Evolutionary conservation across 2,797 vertebrate genomes (phyloP).

Genomic region (Poecile montanus): DNA sequence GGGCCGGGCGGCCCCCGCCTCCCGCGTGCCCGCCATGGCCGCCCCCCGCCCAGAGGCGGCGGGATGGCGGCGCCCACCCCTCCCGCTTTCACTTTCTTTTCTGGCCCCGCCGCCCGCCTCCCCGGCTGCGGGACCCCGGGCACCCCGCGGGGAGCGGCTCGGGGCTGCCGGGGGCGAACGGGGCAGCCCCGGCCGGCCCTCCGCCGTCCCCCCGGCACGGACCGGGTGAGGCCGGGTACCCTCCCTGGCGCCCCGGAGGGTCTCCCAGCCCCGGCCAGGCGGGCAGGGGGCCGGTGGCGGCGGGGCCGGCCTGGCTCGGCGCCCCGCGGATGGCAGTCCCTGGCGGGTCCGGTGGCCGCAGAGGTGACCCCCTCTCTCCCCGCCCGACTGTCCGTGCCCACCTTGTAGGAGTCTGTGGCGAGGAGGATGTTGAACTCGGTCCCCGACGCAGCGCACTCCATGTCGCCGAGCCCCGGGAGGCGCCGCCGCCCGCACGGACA

Average conservation of each 20-base stretch:
- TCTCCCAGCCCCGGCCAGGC: neutral
- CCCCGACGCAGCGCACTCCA: conserved; percentile 86
- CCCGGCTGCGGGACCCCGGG: neutral
- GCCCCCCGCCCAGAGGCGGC: neutral
- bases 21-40: neutral
- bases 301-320: neutral
- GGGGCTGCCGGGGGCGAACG: neutral
- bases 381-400: conserved; percentile 49
- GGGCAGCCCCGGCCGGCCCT: neutral
- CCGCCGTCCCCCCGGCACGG: neutral
- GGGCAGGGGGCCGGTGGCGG: no score
- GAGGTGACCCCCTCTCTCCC: neutral
- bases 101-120: neutral
- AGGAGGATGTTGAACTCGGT: conserved; percentile 90
- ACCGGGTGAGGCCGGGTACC: neutral
- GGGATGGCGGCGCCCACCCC: neutral
- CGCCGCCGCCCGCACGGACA: conserved; percentile 33
- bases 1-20: neutral
- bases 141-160: neutral
- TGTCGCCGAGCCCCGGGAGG: conserved; percentile 73
- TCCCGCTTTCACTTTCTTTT: neutral
- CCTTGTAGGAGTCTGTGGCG: conserved; percentile 97
- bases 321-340: neutral
- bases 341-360: neutral
- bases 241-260: no score